These are phyloP conservation scores for Pollachius pollachius DNA, from an alignment of 2,113 vertebrate genomes.

Conservation along the genomic window DNA sequence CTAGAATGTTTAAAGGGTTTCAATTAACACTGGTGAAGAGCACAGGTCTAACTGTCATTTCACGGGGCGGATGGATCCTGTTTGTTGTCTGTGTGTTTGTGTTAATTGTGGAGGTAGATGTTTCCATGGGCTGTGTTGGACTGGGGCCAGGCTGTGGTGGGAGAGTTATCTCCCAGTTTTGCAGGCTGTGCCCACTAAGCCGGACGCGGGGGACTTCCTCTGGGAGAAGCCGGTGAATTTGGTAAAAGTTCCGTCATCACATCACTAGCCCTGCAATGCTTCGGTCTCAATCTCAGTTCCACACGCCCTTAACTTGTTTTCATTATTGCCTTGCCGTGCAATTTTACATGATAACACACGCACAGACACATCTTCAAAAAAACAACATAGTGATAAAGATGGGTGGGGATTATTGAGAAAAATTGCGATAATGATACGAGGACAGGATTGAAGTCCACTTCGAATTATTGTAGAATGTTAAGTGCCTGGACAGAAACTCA, in stretches of 20 bases:
- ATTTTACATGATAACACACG: too few relatives aligned
- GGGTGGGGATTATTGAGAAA: too few relatives aligned
- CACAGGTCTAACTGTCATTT: neutral
- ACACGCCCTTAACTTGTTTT: neutral
- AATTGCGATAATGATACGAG: too few relatives aligned
- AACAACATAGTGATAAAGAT: too few relatives aligned
- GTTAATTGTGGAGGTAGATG: conserved; percentile 20
- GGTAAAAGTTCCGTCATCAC: neutral
- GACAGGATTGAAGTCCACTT: too few relatives aligned
- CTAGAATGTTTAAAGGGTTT: too few relatives aligned
- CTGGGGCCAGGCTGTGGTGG: conserved; percentile 10
- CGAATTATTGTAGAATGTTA: too few relatives aligned
- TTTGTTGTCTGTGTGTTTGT: neutral
- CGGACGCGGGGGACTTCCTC: conserved; percentile 74
- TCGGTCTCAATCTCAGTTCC: neutral
- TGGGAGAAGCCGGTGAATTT: conserved; percentile 1
- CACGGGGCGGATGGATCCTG: neutral
- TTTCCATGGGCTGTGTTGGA: conserved; percentile 25
- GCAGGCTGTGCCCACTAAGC: conserved; percentile 53
- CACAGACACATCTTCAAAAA: too few relatives aligned
- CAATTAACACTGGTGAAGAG: too few relatives aligned
- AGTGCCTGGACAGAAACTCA: too few relatives aligned
- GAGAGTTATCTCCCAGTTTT: conserved; percentile 50
- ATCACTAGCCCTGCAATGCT: neutral
- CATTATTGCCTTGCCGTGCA: too few relatives aligned